Evolutionary conservation across 2,113 vertebrate genomes (phyloP).

Genomic region (Chaetorhynchus papuensis): DNA sequence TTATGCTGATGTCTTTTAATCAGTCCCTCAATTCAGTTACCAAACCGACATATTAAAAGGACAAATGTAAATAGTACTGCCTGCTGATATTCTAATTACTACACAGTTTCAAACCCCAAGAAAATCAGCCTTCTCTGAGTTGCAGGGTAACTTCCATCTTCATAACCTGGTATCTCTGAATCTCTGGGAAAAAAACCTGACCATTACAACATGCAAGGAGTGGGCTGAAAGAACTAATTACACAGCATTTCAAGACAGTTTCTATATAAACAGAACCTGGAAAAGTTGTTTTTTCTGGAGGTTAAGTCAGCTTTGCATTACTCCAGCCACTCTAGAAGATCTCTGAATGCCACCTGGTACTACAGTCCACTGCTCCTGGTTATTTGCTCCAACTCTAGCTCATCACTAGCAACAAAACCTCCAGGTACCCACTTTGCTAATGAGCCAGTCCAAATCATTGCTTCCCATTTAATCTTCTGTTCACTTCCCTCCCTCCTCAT

Average conservation of each 20-base stretch:
- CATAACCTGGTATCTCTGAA: not conserved
- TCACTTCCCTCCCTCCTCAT: not conserved
- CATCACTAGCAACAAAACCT: not conserved
- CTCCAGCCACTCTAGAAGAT: not conserved
- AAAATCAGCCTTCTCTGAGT: not conserved
- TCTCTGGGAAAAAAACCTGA: not conserved
- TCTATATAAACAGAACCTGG: not conserved
- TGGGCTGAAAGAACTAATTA: not conserved
- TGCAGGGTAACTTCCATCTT: not conserved
- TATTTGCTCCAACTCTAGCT: not conserved
- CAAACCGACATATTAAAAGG: not conserved
- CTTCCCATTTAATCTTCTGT: not conserved
- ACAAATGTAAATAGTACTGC: not conserved
- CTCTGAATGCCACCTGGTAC: rapidly evolving
- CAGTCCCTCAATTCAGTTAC: not conserved
- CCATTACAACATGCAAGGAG: not conserved
- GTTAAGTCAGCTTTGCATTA: not conserved
- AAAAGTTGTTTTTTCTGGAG: not conserved
- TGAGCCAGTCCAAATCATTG: not conserved
- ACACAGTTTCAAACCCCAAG: not conserved
- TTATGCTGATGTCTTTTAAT: not conserved
- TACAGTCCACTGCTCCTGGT: not conserved
- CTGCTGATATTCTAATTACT: not conserved
- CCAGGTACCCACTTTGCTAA: not conserved
- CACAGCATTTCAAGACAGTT: not conserved